Conservation (phyloP, 2,888 invertebrate genomes). For the Baronia brevicornis region DNA sequence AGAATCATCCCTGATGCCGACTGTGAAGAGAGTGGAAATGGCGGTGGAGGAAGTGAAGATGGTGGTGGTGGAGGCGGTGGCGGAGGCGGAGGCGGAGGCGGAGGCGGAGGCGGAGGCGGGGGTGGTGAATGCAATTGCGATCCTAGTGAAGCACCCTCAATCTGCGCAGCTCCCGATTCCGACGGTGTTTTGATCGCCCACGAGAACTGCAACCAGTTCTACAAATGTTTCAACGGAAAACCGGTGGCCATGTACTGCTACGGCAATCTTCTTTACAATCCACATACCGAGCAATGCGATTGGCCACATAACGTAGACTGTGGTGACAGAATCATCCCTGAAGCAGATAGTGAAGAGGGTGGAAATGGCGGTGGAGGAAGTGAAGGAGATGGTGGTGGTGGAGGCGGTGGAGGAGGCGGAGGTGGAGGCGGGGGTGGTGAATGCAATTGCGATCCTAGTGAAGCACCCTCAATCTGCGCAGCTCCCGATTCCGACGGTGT, state of each 20-base stretch:
- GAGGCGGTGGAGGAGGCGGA: slow-evolving; percentile 1
- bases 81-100: slow-evolving; percentile 3
- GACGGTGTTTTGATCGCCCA: slow-evolving; percentile 26
- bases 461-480: slow-evolving; percentile 25
- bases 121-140: slow-evolving; percentile 16
- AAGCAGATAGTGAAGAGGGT: slow-evolving; percentile 13
- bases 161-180: slow-evolving; percentile 26
- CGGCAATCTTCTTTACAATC: slow-evolving; percentile 22
- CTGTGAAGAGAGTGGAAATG: no score
- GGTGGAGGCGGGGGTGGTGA: slow-evolving; percentile 1
- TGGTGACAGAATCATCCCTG: slow-evolving; percentile 23
- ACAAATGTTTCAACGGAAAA: slow-evolving; percentile 25
- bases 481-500: no score
- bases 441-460: slow-evolving; percentile 18
- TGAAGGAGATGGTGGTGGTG: slow-evolving; percentile 3
- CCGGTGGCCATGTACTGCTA: slow-evolving; percentile 22
- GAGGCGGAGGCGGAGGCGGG: slow-evolving; percentile 1
- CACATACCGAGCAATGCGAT: slow-evolving; percentile 26
- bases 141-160: slow-evolving; percentile 28
- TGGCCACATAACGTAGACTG: slow-evolving; percentile 28
- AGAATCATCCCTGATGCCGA: no score
- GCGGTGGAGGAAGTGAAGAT: background rate
- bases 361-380: slow-evolving; percentile 20
- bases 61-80: slow-evolving; percentile 12
- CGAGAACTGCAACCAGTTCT: slow-evolving; percentile 31